Evolutionary conservation across 2,113 vertebrate genomes (phyloP), one percentile per base, ranked within the genome.

Genomic region (Eidolon helvum): DNA sequence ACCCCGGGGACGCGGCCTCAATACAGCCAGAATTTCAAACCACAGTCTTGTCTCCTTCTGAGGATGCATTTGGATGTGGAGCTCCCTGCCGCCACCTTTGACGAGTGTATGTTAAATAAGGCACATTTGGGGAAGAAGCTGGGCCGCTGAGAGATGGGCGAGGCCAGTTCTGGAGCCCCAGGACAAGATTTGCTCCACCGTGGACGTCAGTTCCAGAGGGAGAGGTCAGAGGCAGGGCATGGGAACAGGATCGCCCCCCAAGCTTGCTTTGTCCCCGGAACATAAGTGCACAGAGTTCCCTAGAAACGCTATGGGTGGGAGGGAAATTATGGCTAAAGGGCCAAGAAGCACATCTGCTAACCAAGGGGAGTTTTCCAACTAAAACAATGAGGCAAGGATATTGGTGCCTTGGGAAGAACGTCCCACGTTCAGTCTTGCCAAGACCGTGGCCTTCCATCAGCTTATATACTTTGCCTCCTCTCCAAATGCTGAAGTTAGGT

Each of bases 1-100:
- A 43, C 96, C 53, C 83, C 61, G 11, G 75, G 72, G 93, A 94
- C 68, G 5, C 0, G n/a, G 78, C 97, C 91, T 97, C 78, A 50
- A 91, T 97, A 86, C 71, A 90, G 15, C 4, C 88, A 55, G 50
- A 74, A 88, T 45, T 88, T 74, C 87, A 88, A 83, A 66, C 69
- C 7, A 3, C 28, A 18, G 61, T 75, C 22, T 74, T 38, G 15
- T 65, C 71, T 77, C 77, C 65, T 93, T 59, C 77, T 24, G 9
- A 50, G 26, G 40, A 55, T 55, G 10, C 21, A 61, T 57, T 28
- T 43, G 61, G 53, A 28, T 22, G 0, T 26, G 78, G 45, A 85
- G 66, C 28, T 89, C 71, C 61, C 35, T 12, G 28, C 45, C 57
- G 69, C 53, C 35, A 40, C 26, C 28, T 74, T 69, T 28, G 82